Evolutionary conservation across 2,113 vertebrate genomes (phyloP).

Genomic region (Eidolon helvum): DNA sequence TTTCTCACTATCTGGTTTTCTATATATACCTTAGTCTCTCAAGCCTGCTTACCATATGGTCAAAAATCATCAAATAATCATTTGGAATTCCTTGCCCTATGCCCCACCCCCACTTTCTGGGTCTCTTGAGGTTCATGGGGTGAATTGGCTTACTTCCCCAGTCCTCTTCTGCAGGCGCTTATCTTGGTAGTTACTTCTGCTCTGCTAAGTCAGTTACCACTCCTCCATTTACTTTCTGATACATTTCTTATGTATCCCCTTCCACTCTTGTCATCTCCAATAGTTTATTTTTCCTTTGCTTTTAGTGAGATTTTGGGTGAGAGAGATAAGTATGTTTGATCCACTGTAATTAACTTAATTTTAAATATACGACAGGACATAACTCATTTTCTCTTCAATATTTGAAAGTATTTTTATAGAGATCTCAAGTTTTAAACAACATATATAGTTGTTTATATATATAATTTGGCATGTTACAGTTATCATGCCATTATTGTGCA

Average conservation of each 20-base stretch:
- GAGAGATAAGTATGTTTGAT: not conserved
- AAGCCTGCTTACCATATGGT: not conserved
- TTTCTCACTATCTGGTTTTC: not conserved
- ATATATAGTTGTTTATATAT: not conserved
- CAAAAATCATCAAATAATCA: not conserved
- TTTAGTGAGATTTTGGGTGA: not conserved
- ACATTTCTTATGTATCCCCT: not conserved
- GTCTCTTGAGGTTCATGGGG: not conserved
- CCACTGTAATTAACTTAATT: not conserved
- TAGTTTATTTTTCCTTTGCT: not conserved
- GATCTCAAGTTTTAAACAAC: not conserved
- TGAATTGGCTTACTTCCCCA: not conserved
- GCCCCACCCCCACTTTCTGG: not conserved
- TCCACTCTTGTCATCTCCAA: not conserved
- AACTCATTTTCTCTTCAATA: not conserved
- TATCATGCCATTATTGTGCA: not conserved
- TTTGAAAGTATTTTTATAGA: not conserved
- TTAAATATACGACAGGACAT: not conserved
- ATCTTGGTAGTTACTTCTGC: not conserved
- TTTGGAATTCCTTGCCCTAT: not conserved
- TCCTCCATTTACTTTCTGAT: not conserved
- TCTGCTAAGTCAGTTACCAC: not conserved
- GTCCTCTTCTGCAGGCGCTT: not conserved
- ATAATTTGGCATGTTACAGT: not conserved
- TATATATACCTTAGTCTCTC: not conserved